phyloP scores from a whole-genome alignment of 2,888 invertebrate genomes.

The Hemithea aestivaria region DNA sequence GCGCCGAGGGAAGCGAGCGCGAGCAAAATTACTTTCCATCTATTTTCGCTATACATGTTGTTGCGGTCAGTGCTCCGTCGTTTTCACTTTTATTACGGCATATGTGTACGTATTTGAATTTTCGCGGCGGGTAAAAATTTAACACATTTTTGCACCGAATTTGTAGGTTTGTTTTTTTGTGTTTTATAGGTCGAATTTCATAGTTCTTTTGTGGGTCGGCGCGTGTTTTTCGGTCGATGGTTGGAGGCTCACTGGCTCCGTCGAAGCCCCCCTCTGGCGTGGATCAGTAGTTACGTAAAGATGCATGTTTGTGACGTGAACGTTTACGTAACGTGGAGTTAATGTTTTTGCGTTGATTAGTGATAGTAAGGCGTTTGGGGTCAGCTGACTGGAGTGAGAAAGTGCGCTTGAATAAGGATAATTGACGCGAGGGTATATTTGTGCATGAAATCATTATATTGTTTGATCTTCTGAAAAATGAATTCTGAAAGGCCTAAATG shows the following conservation, averaged over 20 bases:
- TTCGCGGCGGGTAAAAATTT: constrained; percentile 28
- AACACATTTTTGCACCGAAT: constrained; percentile 41
- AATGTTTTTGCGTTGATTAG: constrained; percentile 32
- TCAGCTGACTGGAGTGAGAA: constrained; percentile 28
- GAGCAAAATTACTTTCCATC: constrained; percentile 72
- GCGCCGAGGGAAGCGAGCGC: constrained; percentile 54
- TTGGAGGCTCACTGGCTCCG: constrained; percentile 30
- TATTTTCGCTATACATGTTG: constrained; percentile 71
- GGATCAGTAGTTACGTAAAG: constrained; percentile 42
- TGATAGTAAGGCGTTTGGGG: constrained; percentile 43
- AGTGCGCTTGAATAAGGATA: not conserved
- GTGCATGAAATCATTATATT: no score
- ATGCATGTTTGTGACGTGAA: constrained; percentile 41
- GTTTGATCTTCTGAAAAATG: no score
- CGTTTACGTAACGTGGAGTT: constrained; percentile 36
- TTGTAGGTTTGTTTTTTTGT: constrained; percentile 28
- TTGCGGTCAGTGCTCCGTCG: constrained; percentile 62
- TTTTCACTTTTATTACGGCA: constrained; percentile 67
- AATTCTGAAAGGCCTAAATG: no score
- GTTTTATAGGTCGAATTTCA: no score
- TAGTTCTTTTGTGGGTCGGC: constrained; percentile 14
- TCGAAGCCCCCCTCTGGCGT: constrained; percentile 17
- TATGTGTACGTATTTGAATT: constrained; percentile 17
- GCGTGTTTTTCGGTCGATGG: constrained; percentile 33
- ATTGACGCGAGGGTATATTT: no score